A percentile compares a stretch with the other conserved stretches of the same genome.
Evolutionary conservation across 2,113 vertebrate species (phyloP).

Genomic region (Lepus americanus): DNA sequence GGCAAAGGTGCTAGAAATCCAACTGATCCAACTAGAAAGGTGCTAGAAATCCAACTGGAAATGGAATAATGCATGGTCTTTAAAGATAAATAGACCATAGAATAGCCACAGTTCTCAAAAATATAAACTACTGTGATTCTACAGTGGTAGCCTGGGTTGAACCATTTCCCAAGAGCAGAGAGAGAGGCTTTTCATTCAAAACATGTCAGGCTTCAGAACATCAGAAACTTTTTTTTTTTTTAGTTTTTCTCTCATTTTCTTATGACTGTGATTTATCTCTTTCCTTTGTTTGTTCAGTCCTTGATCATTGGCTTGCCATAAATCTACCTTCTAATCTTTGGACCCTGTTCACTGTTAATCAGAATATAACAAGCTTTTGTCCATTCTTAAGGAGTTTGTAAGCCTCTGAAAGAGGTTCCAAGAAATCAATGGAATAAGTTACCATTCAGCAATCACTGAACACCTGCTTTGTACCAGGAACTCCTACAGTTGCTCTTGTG

Average conservation of each 20-base stretch:
- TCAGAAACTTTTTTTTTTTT: conserved; percentile 7
- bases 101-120: neutral
- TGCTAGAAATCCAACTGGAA: neutral
- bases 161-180: conserved; percentile 13
- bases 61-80: neutral
- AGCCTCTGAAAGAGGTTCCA: neutral
- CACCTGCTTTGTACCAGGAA: neutral
- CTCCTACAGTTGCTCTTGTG: neutral
- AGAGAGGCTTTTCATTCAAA: neutral
- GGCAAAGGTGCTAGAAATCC: neutral
- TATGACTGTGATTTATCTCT: neutral
- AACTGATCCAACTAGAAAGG: neutral
- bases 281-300: conserved; percentile 23
- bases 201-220: neutral
- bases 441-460: neutral
- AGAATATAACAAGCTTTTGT: conserved; percentile 4
- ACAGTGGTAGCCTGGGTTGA: neutral
- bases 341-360: neutral
- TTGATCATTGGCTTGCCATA: neutral
- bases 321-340: conserved; percentile 10
- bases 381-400: neutral
- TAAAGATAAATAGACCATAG: neutral
- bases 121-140: neutral
- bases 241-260: neutral
- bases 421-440: conserved; percentile 3